These are phyloP conservation scores for Rhynchonema sp. DNA, from an alignment of 2,888 invertebrate genomes.

Conservation along the genomic window DNA sequence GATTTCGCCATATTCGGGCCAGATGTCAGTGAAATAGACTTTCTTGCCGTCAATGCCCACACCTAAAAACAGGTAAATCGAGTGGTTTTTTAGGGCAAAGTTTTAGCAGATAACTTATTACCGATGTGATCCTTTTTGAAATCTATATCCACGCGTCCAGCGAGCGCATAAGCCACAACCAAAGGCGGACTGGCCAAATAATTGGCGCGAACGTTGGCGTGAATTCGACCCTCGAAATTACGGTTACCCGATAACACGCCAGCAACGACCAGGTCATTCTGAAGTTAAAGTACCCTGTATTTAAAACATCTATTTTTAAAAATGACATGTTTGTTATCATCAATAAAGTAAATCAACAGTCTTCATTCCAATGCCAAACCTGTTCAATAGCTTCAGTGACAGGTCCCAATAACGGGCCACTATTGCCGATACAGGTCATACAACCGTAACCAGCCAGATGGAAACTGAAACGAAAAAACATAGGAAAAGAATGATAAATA, in stretches of 20 bases:
- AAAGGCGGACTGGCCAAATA: conserved; percentile 89
- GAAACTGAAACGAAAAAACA: conserved; percentile 38
- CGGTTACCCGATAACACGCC: conserved; percentile 90
- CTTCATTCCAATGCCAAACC: conserved; percentile 36
- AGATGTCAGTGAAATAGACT: conserved; percentile 75
- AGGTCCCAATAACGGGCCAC: conserved; percentile 74
- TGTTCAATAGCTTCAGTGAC: conserved; percentile 78
- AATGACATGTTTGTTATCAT: neutral
- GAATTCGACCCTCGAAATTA: conserved; percentile 93
- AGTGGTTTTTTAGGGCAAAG: too few relatives aligned
- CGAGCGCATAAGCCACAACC: conserved; percentile 90
- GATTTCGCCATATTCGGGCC: conserved; percentile 78
- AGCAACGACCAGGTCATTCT: conserved; percentile 79
- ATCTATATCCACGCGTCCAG: conserved; percentile 81
- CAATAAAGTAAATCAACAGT: conserved; percentile 1
- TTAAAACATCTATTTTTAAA: too few relatives aligned
- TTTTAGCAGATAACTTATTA: neutral
- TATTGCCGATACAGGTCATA: conserved; percentile 98
- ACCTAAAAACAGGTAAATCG: too few relatives aligned
- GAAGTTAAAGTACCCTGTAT: neutral
- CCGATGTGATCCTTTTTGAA: conserved; percentile 71
- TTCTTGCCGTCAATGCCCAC: conserved; percentile 46
- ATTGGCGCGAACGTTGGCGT: conserved; percentile 86
- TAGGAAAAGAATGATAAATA: neutral
- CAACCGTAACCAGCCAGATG: conserved; percentile 94